These are phyloP conservation scores for Podotricha telesiphe DNA, from an alignment of 2,888 invertebrate species.

Conservation along the genomic window DNA sequence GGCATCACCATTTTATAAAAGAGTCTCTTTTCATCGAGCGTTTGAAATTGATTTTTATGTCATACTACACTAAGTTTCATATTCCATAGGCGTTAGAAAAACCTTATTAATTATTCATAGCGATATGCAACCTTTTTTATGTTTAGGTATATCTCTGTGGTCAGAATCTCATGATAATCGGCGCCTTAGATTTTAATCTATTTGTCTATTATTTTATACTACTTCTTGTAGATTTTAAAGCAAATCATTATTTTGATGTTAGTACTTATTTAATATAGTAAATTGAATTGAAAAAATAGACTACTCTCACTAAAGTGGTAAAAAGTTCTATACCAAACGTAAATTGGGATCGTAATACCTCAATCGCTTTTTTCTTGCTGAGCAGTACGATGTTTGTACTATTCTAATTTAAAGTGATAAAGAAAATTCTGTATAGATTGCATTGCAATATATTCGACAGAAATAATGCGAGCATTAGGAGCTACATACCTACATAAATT, in stretches of 20 bases:
- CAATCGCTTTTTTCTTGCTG: no score
- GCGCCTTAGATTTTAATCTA: conserved; percentile 42
- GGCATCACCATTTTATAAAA: conserved; percentile 53
- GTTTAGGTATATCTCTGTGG: conserved; percentile 71
- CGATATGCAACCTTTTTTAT: conserved; percentile 65
- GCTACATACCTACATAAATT: no score
- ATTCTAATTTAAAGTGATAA: no score
- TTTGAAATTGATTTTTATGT: conserved; percentile 60
- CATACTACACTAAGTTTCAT: conserved; percentile 57
- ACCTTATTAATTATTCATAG: conserved; percentile 67
- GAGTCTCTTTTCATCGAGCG: conserved; percentile 41
- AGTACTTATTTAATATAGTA: no score
- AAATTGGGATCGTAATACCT: no score
- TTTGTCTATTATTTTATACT: conserved; percentile 15
- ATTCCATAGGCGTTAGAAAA: conserved; percentile 44
- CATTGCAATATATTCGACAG: no score
- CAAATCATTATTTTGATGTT: not conserved
- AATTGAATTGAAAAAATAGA: no score
- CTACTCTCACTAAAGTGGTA: no score
- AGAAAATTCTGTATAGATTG: no score
- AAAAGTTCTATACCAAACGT: no score
- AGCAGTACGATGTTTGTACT: no score
- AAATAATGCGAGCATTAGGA: no score
- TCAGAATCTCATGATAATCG: conserved; percentile 53
- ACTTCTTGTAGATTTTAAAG: not conserved